Percentiles rank a stretch among this genome's conserved stretches.
phyloP scores from a whole-genome alignment of 2,113 vertebrate species.

The Malurus cyaneus region DNA sequence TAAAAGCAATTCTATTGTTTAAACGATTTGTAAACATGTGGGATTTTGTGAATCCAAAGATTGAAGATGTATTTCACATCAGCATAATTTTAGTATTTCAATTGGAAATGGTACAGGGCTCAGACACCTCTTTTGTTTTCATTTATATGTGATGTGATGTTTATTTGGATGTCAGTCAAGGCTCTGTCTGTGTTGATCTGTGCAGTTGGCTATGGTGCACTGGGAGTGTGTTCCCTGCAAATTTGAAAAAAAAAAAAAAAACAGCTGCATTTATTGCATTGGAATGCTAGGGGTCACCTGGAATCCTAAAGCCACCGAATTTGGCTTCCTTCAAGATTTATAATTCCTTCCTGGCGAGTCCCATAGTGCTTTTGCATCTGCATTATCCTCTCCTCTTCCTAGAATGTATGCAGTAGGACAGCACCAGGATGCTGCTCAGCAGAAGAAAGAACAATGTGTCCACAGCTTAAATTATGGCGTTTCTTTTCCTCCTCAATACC shows the following conservation, averaged over 20 bases:
- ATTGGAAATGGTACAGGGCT: background rate
- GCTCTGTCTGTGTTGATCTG: background rate
- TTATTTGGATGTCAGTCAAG: background rate
- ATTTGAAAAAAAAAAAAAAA: background rate
- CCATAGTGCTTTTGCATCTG: background rate
- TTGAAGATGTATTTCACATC: background rate
- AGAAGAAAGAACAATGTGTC: background rate
- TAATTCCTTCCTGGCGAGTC: background rate
- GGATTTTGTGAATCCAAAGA: background rate
- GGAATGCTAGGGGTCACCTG: background rate
- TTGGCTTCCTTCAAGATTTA: background rate
- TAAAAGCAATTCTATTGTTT: background rate
- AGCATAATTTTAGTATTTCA: background rate
- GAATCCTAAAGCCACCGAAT: background rate
- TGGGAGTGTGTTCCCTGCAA: background rate
- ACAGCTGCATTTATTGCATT: background rate
- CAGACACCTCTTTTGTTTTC: background rate
- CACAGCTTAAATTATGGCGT: background rate
- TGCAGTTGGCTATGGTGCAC: background rate
- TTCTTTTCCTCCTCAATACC: background rate
- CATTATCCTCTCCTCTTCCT: background rate
- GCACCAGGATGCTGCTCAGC: background rate
- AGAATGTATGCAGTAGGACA: background rate
- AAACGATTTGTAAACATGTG: accelerated
- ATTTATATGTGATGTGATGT: background rate